These are phyloP conservation scores for Agrilus biguttatus DNA, from an alignment of 2,888 invertebrate genomes.

Conservation along the genomic window DNA sequence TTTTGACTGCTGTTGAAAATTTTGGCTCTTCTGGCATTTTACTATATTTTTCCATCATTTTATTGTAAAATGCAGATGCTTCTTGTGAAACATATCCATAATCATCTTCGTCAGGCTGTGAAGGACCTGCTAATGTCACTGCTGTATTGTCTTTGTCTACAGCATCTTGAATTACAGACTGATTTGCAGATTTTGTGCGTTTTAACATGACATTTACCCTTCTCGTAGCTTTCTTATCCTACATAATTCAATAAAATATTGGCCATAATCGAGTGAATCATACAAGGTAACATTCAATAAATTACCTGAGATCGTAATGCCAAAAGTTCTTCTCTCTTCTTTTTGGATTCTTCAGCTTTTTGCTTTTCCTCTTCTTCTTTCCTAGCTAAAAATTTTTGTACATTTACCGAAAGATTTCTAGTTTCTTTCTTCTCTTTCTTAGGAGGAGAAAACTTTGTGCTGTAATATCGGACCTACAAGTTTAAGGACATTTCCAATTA, in stretches of 20 bases:
- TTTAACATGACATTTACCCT: slow-evolving; percentile 45
- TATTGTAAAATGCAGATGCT: slow-evolving; percentile 65
- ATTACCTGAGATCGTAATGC: slow-evolving; percentile 40
- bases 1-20: slow-evolving; percentile 42
- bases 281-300: neutral
- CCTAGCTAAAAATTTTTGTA: slow-evolving; percentile 69
- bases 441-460: slow-evolving; percentile 66
- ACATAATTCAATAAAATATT: slow-evolving; percentile 8
- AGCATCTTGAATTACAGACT: slow-evolving; percentile 72
- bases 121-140: slow-evolving; percentile 55
- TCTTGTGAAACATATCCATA: slow-evolving; percentile 81
- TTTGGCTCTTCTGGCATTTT: slow-evolving; percentile 58
- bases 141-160: slow-evolving; percentile 62
- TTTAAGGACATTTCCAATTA: slow-evolving; percentile 5
- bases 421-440: slow-evolving; percentile 61
- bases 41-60: slow-evolving; percentile 73
- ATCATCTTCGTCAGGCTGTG: slow-evolving; percentile 80
- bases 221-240: slow-evolving; percentile 30
- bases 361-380: slow-evolving; percentile 66
- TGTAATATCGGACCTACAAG: slow-evolving; percentile 47
- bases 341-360: slow-evolving; percentile 45
- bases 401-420: slow-evolving; percentile 56
- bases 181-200: slow-evolving; percentile 79
- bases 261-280: neutral
- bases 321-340: slow-evolving; percentile 48